A percentile compares a stretch with the other conserved stretches of the same genome.
Evolutionary conservation across 2,797 vertebrate species (phyloP).

Genomic region (Lithobates pipiens): DNA sequence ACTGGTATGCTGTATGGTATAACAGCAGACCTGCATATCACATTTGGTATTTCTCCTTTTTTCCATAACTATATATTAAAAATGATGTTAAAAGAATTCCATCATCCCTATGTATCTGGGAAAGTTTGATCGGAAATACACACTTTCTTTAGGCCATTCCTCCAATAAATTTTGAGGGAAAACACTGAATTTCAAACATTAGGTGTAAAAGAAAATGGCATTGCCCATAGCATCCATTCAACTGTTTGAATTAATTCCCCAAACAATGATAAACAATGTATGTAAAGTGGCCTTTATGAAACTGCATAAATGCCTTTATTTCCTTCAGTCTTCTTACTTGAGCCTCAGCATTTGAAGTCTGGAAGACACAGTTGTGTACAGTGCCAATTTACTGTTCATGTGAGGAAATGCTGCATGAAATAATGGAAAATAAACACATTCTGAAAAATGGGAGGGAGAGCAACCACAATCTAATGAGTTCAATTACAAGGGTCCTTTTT

Average conservation of each 20-base stretch:
- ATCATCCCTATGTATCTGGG: no score
- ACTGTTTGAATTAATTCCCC: neutral
- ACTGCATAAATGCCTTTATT: neutral
- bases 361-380: neutral
- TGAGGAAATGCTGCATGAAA: conserved; percentile 8
- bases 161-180: no score
- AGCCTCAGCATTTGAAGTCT: neutral
- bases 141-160: no score
- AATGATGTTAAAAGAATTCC: no score
- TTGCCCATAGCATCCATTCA: neutral
- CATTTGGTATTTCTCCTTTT: no score
- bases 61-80: no score
- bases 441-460: conserved; percentile 1
- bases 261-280: no score
- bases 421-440: conserved; percentile 8
- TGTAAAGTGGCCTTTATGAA: no score
- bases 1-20: no score
- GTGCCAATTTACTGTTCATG: conserved; percentile 1
- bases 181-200: no score
- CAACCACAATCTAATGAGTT: conserved; percentile 5
- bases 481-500: neutral
- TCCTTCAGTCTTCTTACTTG: neutral
- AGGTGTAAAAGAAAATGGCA: neutral
- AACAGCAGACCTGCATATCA: no score
- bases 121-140: no score